Evolutionary conservation across 2,888 invertebrate genomes (phyloP), one percentile per base, ranked within the genome.

Genomic region (Meandrusa payeni): DNA sequence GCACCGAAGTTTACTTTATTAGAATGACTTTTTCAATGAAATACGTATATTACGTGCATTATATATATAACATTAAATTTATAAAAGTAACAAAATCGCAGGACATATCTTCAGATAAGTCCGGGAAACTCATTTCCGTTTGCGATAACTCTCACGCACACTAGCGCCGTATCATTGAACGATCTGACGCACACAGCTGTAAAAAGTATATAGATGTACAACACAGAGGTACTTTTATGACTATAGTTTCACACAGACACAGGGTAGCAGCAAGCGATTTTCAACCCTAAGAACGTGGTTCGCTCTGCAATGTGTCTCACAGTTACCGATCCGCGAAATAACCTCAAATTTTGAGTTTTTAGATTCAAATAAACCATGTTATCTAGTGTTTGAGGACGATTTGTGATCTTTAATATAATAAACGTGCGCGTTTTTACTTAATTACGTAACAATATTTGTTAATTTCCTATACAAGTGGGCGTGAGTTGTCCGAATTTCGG

Each of bases 311-410:
- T 68, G 71, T 74, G 78, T 64, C 81, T 80, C 78, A 80, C 81
- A 77, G 81, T 77, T 67, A 70, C 72, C 73, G 73, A 76, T 76
- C 72, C 67, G 64, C 55, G 66, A 74, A 69, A 76, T 86, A 87
- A 87, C 86, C 86, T 86, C 73, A 81, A 87, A 86, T 75, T 69
- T 67, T 51, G 57, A 72, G 73, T 67, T 76, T 73, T 67, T 64
- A n/a, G 57, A 61, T 57, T 55, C 50, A 58, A 55, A 72, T 46
- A 59, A 62, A 70, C 62, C 64, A 66, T 63, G 60, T 61, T 60
- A 52, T 57, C 46, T 31, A 47, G 54, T 55, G 50, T 57, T 52
- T 40, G 26, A 37, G 42, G 46, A 38, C n/a, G 24, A 38, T 33
- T n/a, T 10, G 4, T 27, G 17, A 13, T 27, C 31, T 13, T 26